Evolutionary conservation across 1,140 invertebrate genomes (phyloP), one percentile per base, ranked within the genome.

Genomic region (Anagrus nilaparvatae): DNA sequence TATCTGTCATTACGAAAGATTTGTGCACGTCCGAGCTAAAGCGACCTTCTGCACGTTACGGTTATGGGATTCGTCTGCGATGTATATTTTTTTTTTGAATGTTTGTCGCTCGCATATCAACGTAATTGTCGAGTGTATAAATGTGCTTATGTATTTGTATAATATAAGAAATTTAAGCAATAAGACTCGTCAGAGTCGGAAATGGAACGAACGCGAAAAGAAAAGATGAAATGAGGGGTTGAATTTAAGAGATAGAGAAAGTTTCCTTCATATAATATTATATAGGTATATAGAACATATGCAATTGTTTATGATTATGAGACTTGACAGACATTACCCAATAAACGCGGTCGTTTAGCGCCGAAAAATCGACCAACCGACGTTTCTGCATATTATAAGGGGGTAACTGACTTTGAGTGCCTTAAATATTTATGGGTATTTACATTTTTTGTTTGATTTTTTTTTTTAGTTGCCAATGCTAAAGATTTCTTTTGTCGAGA

Each of bases 1-100:
- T 60, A 57, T 60, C 52, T 52, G 58, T 51, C 50, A 52, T 59
- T 55, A 57, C 46, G 43, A 46, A 36, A 56, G 51, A 59, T 58
- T 54, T 60, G 55, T 56, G 52, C 44, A 43, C 49, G 52, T 52
- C 41, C 43, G 40, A 52, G 43, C 47, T 41, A 41, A 49, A 54
- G 48, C 44, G 52, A 54, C 51, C 50, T 59, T 60, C 50, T 54
- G 50, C 46, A 45, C 42, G 51, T 59, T 60, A 63, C 44, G 52
- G 51, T 63, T 60, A 60, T 60, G 50, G 51, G 31, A 37, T 36
- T 32, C 33, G 14, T 44, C 50, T 49, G 28, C 24, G 27, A 27
- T 44, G 23, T 8, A 24, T 9, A 23, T 19, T 17, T 6, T 6
- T 40, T 27, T 31, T 27, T 30, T 32, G 17, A 13, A 17, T 19